Conservation (phyloP, 2,888 invertebrate species). For the Adela reaumurella region DNA sequence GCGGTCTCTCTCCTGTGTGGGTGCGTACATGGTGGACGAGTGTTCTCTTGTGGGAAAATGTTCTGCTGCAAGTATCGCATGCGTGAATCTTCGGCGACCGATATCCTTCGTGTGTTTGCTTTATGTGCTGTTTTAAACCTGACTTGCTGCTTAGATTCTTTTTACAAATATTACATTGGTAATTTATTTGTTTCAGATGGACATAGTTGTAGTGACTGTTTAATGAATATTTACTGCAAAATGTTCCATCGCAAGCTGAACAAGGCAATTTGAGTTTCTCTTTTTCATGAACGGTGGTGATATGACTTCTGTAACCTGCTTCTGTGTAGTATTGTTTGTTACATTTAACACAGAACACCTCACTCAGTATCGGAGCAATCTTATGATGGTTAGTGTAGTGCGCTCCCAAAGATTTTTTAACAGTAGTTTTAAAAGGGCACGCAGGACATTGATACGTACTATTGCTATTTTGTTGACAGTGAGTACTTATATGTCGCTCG, state of each 20-base stretch:
- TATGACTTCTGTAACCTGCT: background rate
- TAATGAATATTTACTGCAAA: background rate
- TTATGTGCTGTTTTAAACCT: background rate
- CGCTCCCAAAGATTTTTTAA: no score
- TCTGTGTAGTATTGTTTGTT: background rate
- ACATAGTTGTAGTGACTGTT: background rate
- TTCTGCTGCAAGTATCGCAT: background rate
- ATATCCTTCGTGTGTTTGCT: background rate
- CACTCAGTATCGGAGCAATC: background rate
- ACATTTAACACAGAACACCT: background rate
- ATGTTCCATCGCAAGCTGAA: background rate
- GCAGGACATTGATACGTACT: no score
- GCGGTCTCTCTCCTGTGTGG: background rate
- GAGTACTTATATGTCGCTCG: no score
- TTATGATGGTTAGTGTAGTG: no score
- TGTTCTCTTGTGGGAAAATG: background rate
- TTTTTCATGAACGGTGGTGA: background rate
- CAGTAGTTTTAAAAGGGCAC: no score
- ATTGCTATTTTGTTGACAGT: no score
- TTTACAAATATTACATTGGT: background rate
- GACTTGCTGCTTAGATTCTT: background rate
- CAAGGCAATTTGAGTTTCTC: background rate
- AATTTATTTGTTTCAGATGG: background rate
- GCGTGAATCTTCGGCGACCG: background rate
- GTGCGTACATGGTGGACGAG: background rate